Percentiles rank a stretch among this genome's conserved stretches.
phyloP scores from a whole-genome alignment of 2,113 vertebrate species.

The Brachyistius frenatus region DNA sequence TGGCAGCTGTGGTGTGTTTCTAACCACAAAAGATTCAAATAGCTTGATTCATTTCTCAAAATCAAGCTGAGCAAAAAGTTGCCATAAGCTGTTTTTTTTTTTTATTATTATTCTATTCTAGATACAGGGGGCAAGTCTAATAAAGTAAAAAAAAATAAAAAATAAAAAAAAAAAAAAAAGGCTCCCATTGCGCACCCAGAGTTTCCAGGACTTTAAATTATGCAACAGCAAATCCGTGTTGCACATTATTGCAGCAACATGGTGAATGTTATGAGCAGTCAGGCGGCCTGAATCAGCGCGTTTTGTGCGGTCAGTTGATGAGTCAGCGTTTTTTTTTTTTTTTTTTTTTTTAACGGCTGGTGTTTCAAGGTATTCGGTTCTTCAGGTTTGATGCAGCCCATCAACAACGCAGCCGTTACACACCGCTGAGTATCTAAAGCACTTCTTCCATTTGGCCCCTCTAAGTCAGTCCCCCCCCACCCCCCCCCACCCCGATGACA shows the following conservation, averaged over 20 bases:
- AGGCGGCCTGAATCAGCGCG: neutral
- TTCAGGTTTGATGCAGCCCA: neutral
- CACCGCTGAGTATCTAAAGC: neutral
- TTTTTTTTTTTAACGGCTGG: neutral
- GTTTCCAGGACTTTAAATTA: neutral
- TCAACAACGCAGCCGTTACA: neutral
- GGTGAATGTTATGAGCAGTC: neutral
- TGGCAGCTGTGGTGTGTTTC: neutral
- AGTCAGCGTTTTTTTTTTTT: neutral
- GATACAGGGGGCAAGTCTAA: too few relatives aligned
- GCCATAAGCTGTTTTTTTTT: too few relatives aligned
- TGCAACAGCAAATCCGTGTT: slow-evolving; percentile 3
- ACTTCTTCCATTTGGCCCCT: neutral
- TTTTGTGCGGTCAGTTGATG: neutral
- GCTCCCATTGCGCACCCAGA: neutral
- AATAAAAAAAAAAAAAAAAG: too few relatives aligned
- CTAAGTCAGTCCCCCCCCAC: neutral
- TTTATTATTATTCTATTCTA: too few relatives aligned
- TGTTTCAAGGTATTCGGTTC: neutral
- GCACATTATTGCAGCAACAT: slow-evolving; percentile 3
- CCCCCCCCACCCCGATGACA: neutral
- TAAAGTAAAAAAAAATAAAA: too few relatives aligned
- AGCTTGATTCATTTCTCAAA: neutral
- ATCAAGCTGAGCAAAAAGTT: neutral
- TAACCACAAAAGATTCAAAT: neutral